Evolutionary conservation across 2,797 vertebrate species (phyloP).

Genomic region (Enteromius afrohamiltoni): DNA sequence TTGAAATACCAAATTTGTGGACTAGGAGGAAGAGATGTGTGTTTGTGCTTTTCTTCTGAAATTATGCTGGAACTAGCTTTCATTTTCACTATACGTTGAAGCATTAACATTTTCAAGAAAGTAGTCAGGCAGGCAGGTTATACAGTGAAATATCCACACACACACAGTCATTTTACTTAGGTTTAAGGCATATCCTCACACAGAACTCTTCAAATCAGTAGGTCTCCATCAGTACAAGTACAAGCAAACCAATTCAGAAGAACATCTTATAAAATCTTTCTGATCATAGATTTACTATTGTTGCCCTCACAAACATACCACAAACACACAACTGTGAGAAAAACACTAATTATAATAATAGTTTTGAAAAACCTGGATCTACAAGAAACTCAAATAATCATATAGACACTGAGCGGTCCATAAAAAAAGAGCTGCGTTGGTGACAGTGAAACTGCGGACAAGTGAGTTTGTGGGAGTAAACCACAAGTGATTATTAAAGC

Average conservation of each 20-base stretch:
- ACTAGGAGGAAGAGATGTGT: not conserved
- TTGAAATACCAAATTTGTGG: not conserved
- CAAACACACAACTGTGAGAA: not conserved
- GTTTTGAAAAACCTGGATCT: not conserved
- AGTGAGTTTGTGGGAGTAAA: not conserved
- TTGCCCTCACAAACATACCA: not conserved
- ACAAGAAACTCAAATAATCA: not conserved
- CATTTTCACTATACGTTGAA: not conserved
- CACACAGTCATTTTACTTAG: not conserved
- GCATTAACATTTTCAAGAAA: not conserved
- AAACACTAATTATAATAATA: not conserved
- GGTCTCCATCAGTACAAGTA: not conserved
- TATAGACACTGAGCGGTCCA: not conserved
- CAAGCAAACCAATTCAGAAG: not conserved
- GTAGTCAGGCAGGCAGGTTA: too few species aligned
- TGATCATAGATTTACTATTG: not conserved
- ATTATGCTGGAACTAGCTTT: not conserved
- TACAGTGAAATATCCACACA: not conserved
- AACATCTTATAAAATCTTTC: not conserved
- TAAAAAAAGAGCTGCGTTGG: not conserved
- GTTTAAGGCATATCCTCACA: not conserved
- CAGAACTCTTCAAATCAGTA: not conserved
- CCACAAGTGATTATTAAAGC: not conserved
- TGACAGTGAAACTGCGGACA: not conserved
- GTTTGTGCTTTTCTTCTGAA: not conserved